phyloP scores from a whole-genome alignment of 2,797 vertebrate species.

The Tapera naevia region DNA sequence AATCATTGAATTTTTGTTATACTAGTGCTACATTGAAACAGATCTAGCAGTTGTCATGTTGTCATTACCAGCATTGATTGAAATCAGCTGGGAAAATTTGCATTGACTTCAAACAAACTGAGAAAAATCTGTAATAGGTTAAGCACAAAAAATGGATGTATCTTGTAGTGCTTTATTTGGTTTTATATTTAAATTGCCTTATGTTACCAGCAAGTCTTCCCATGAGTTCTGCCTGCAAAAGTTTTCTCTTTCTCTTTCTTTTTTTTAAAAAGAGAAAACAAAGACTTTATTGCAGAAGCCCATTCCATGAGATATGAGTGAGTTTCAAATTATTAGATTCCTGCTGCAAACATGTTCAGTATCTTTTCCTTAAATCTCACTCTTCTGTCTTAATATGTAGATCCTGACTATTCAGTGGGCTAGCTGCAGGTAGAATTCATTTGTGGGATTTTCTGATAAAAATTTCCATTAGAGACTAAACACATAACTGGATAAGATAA shows the following conservation, averaged over 20 bases:
- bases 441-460: not conserved
- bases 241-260: not conserved
- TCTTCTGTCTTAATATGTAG: not conserved
- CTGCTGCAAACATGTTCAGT: not conserved
- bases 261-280: not conserved
- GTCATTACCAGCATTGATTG: not conserved
- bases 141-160: not conserved
- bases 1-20: not conserved
- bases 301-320: not conserved
- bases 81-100: not conserved
- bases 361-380: not conserved
- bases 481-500: not conserved
- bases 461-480: not conserved
- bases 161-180: not conserved
- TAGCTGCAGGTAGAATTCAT: not conserved
- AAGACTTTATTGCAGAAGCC: not conserved
- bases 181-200: not conserved
- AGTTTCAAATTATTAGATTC: not conserved
- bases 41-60: not conserved
- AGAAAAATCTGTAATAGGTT: not conserved
- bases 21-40: not conserved
- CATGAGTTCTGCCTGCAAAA: not conserved
- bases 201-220: not conserved
- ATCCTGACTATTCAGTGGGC: not conserved
- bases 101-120: not conserved